Base-by-base conservation (phyloP, 2,797 vertebrate genomes). In the Hippoglossus hippoglossus region DNA sequence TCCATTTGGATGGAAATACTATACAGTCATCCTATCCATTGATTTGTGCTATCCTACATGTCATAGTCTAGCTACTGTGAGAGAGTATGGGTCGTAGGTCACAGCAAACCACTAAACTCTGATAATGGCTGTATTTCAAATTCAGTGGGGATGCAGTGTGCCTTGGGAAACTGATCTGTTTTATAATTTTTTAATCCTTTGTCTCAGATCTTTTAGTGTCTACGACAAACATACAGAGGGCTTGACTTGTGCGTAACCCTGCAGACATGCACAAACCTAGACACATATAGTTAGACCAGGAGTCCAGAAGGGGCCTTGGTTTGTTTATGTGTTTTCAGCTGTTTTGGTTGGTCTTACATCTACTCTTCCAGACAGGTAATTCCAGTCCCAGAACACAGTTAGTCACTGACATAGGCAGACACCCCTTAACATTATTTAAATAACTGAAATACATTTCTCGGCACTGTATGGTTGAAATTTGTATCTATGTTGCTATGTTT, bases 321-420 rank as follows among this genome's bases (percentile, higher is more conserved):
- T 66, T 74, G 71, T 73, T 66, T 67, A 67, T 67, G 68, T 58
- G 71, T 70, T 58, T 73, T 79, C 60, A 77, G 65, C 63, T 52
- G 41, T 56, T 65, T 85, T 71, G 47, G 60, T 52, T 53, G 66
- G 76, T 69, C 63, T 73, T 58, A 67, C 36, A 53, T 76, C 81
- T 26, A 62, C 62, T 77, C 68, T 83, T 65, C 70, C 80, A 85
- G 84, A 91, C 94, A 86, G 92, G 92, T 93, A 93, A 91, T 90
- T 93, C 92, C 90, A 90, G 93, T 93, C 83, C 64, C 24, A 57
- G 39, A 41, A 82, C 67, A 70, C 58, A 56, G 73, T 46, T 49
- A 16, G 41, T 44, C 12, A 44, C 41, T 44, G 16, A 44, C 24
- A 57, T 28, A 75, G 39, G 46, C 58, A 66, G 26, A 46, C 52